These are phyloP conservation scores for Spatulosminthurus flaviceps DNA, from an alignment of 2,888 invertebrate genomes.

Conservation along the genomic window DNA sequence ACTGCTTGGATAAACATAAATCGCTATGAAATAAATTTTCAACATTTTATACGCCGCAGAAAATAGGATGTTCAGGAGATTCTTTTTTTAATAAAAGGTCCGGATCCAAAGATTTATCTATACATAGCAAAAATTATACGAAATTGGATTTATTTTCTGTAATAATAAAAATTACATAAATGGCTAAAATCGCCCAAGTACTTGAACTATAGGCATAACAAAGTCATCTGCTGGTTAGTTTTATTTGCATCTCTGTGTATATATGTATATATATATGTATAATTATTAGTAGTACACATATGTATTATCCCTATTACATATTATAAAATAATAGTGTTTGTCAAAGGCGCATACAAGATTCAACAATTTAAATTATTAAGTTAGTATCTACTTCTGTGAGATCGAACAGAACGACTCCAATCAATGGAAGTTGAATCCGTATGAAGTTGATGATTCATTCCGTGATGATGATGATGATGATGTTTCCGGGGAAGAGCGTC, in stretches of 20 bases:
- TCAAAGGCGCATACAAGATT: conserved; percentile 18
- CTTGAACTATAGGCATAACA: not conserved
- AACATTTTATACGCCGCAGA: too few species aligned
- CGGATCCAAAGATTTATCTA: too few species aligned
- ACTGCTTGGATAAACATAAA: too few species aligned
- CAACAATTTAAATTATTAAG: conserved; percentile 18
- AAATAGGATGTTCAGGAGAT: too few species aligned
- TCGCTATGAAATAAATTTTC: too few species aligned
- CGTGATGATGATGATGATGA: conserved; percentile 76
- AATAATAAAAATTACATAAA: not conserved
- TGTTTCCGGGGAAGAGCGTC: conserved; percentile 71
- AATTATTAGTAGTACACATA: too few species aligned
- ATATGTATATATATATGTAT: too few species aligned
- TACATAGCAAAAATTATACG: not conserved
- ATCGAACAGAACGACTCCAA: conserved; percentile 61
- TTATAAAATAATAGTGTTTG: not conserved
- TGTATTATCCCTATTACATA: not conserved
- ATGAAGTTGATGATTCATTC: conserved; percentile 71
- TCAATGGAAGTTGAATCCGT: conserved; percentile 63
- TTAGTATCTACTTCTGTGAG: conserved; percentile 62
- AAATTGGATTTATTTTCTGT: not conserved
- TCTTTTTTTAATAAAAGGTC: too few species aligned
- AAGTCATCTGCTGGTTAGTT: conserved; percentile 14
- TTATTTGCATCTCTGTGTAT: too few species aligned
- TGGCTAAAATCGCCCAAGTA: not conserved